Percentiles rank a stretch among this genome's conserved stretches.
Conservation (phyloP, 2,797 vertebrate species). For the Trachops cirrhosus region DNA sequence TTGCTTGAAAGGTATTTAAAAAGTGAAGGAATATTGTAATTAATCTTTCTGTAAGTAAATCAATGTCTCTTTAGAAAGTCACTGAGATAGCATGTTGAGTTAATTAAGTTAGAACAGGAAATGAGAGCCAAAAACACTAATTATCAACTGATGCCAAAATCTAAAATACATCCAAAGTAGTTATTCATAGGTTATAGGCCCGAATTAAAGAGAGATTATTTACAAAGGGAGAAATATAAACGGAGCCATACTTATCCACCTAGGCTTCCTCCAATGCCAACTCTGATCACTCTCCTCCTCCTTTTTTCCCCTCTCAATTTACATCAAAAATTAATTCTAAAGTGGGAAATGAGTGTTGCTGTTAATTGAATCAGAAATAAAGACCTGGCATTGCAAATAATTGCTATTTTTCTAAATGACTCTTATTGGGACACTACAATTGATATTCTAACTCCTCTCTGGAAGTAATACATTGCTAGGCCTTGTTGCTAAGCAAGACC, state of each 20-base stretch:
- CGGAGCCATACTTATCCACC: not conserved
- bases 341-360: slow-evolving; percentile 22
- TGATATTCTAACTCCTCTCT: not conserved
- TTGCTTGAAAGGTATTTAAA: slow-evolving; percentile 38
- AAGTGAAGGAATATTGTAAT: slow-evolving; percentile 5
- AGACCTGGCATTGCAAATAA: not conserved
- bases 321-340: slow-evolving; percentile 28
- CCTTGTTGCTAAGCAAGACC: not conserved
- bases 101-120: slow-evolving; percentile 27
- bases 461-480: not conserved
- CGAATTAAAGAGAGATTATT: not conserved
- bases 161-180: not conserved
- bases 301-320: not conserved
- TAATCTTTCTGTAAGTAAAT: not conserved
- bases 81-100: not conserved
- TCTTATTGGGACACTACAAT: not conserved
- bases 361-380: slow-evolving; percentile 34
- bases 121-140: not conserved
- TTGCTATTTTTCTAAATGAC: slow-evolving; percentile 13
- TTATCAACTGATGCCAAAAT: slow-evolving; percentile 2
- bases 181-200: not conserved
- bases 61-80: not conserved
- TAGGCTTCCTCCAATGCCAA: not conserved
- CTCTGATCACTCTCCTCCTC: not conserved
- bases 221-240: slow-evolving; percentile 41